A percentile compares a stretch with the other conserved stretches of the same genome.
phyloP scores from a whole-genome alignment of 2,888 invertebrate genomes.

The Hedychridium roseum region DNA sequence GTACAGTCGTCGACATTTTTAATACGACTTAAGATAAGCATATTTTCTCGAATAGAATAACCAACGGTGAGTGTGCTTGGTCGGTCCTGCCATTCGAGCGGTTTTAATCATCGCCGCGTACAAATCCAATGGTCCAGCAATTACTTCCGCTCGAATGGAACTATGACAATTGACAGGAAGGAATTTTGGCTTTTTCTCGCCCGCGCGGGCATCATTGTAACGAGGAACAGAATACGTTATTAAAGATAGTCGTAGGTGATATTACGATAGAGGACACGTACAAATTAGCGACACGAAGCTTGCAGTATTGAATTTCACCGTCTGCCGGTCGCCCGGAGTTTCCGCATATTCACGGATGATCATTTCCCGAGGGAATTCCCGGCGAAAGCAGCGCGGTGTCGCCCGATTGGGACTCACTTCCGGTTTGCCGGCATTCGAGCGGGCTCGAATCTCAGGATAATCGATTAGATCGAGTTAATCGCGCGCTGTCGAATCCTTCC shows the following conservation, averaged over 20 bases:
- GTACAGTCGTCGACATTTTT: no score
- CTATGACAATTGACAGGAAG: no score
- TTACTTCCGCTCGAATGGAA: no score
- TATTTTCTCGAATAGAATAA: no score
- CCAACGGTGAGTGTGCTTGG: background rate
- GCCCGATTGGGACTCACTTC: no score
- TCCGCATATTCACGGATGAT: no score
- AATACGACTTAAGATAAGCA: no score
- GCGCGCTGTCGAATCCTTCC: no score
- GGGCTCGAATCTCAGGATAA: slow-evolving; percentile 38
- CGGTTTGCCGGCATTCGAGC: no score
- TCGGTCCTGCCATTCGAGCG: background rate
- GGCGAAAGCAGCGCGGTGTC: slow-evolving; percentile 7
- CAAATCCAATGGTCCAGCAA: no score
- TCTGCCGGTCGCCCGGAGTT: background rate
- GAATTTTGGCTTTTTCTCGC: background rate
- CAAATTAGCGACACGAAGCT: slow-evolving; percentile 32
- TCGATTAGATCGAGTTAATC: no score
- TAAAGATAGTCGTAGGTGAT: slow-evolving; percentile 13
- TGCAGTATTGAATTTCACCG: slow-evolving; percentile 14
- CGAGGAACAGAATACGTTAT: slow-evolving; percentile 13
- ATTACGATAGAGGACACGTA: slow-evolving; percentile 27
- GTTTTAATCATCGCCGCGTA: no score
- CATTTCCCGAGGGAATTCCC: background rate
- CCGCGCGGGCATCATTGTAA: background rate